Base-by-base conservation (phyloP, 2,888 invertebrate species). In the Cheilosia variabilis region DNA sequence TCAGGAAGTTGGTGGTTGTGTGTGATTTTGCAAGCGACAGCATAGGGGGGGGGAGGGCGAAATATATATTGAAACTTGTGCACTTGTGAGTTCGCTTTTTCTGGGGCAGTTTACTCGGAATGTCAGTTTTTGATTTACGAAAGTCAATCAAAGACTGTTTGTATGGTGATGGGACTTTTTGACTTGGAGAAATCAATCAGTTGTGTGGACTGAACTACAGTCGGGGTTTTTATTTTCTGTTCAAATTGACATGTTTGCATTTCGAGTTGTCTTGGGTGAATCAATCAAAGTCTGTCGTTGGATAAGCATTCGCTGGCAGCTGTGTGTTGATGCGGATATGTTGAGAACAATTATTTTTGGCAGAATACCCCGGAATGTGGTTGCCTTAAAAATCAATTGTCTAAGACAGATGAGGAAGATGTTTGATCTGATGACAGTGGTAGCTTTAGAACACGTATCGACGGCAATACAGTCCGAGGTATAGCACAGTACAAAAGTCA, bases 81-180 rank as follows among this genome's bases (percentile, higher is more conserved):
- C 50, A 66, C 58, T 73, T 76, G 60, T 47, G 41, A 45, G 57
- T 43, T 73, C 4, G 47, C 57, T 68, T 43, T 52, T 78, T 50
- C 45, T 34, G 47, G 62, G 62, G 52, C 52, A 73, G 79, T 79
- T 83, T 83, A 83, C 63, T 69, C 41, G 57, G 57, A 62, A 50
- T 73, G 83, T 73, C 83, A 78, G 78, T 15, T 83, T 60, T 68
- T 57, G 72, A 83, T 83, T 78, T 78, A 68, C 78, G 37, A 77
- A 83, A 73, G 79, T 79, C 83, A 83, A 83, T 83, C 83, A 83
- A 22, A 66, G 50, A 17, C 45, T 78, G 73, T 78, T 83, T 73
- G 57, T 17, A 24, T 22, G 57, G 10, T 43, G 37, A 63, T 68
- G 57, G 9, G 78, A 79, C 47, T 79, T 79, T 78, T 79, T 73